phyloP scores from a whole-genome alignment of 2,113 vertebrate species.

The Oreocharis arfaki region DNA sequence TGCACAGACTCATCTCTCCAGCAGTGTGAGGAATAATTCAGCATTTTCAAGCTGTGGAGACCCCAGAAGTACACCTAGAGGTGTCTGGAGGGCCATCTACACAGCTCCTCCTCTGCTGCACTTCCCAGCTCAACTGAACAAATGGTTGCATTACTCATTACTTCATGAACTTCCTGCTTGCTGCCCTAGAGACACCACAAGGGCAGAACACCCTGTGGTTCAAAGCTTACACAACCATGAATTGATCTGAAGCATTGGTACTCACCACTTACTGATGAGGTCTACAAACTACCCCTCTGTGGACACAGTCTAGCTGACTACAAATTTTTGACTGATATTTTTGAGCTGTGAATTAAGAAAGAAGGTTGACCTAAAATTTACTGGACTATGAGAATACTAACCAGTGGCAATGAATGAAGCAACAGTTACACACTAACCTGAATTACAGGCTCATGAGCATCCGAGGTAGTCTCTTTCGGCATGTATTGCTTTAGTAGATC shows the following conservation, averaged over 20 bases:
- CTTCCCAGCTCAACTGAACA: neutral
- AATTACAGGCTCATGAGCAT: conserved; percentile 8
- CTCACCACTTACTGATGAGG: neutral
- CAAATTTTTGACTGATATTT: neutral
- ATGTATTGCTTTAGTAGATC: conserved; percentile 17
- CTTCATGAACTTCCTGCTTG: neutral
- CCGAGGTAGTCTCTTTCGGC: neutral
- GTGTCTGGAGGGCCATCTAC: neutral
- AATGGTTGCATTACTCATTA: neutral
- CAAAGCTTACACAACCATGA: neutral
- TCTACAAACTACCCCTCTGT: neutral
- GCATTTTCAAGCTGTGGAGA: neutral
- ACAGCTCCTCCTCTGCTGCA: neutral
- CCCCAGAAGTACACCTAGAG: neutral
- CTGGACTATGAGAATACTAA: neutral
- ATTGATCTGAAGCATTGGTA: neutral
- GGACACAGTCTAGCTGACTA: neutral
- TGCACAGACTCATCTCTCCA: neutral
- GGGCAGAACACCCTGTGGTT: neutral
- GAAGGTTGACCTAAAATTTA: neutral
- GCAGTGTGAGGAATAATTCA: neutral
- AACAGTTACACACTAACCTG: conserved; percentile 57
- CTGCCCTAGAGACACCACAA: neutral
- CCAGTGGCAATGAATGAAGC: neutral
- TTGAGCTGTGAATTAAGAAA: neutral